These are phyloP conservation scores for Rotaria socialis DNA, from an alignment of 2,888 invertebrate species.

Conservation along the genomic window DNA sequence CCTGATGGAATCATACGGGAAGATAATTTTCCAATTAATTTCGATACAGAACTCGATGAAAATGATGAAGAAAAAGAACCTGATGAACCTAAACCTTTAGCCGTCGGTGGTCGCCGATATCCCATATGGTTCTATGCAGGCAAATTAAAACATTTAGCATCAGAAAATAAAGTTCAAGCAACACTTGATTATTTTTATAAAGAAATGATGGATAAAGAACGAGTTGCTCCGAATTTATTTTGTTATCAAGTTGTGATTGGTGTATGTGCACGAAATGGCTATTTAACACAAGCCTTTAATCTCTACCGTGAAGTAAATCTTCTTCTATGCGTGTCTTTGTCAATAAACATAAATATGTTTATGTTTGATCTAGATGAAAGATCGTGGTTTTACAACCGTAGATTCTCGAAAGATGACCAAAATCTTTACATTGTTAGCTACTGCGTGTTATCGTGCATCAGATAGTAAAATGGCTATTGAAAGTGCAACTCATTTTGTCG, in stretches of 20 bases:
- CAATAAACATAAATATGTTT: slow-evolving; percentile 50
- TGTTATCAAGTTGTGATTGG: slow-evolving; percentile 78
- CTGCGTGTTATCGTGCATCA: slow-evolving; percentile 20
- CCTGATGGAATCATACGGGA: neutral
- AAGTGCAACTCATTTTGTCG: neutral
- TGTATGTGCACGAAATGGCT: slow-evolving; percentile 76
- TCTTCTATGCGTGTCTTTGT: neutral
- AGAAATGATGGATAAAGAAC: slow-evolving; percentile 71
- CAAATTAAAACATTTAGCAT: neutral
- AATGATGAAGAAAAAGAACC: neutral
- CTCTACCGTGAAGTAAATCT: slow-evolving; percentile 68
- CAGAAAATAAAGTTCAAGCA: slow-evolving; percentile 60
- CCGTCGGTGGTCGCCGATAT: neutral
- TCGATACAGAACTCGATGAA: neutral
- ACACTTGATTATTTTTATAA: slow-evolving; percentile 75
- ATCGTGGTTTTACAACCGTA: neutral
- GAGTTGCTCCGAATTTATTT: slow-evolving; percentile 72
- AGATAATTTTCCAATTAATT: neutral
- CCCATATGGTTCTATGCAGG: slow-evolving; percentile 8
- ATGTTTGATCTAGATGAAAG: slow-evolving; percentile 6
- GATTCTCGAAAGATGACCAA: slow-evolving; percentile 8
- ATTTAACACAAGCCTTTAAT: slow-evolving; percentile 77
- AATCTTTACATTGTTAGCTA: slow-evolving; percentile 24
- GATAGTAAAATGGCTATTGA: neutral
- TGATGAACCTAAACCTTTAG: neutral